A percentile compares a stretch with the other conserved stretches of the same genome.
Evolutionary conservation across 30 jellyfish, hydroid and myxozoan species (phyloP).

Genomic region (Turritopsis dohrnii): DNA sequence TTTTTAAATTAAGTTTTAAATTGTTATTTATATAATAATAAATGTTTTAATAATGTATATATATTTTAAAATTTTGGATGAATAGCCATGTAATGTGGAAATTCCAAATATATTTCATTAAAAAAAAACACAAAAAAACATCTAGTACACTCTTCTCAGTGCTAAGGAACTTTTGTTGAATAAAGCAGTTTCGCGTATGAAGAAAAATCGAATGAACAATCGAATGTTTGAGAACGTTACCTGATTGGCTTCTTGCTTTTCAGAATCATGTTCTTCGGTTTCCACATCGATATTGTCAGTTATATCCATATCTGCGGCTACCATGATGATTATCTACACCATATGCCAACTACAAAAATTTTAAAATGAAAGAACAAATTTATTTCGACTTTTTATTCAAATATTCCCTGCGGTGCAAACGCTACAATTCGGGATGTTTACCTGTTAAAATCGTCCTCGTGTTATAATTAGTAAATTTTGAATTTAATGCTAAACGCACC

Average conservation of each 20-base stretch:
- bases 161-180: no score
- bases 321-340: background rate
- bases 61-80: no score
- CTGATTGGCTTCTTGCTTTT: background rate
- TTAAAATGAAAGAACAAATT: background rate
- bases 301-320: background rate
- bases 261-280: background rate
- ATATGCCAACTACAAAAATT: background rate
- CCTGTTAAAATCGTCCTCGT: background rate
- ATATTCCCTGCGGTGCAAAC: slow-evolving; percentile 6
- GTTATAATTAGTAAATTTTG: slow-evolving; percentile 3
- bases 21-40: no score
- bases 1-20: no score
- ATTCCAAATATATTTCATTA: no score
- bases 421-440: slow-evolving; percentile 12
- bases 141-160: no score
- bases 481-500: background rate
- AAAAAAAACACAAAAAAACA: no score
- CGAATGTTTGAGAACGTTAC: background rate
- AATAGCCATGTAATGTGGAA: no score
- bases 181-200: no score
- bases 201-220: no score
- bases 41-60: no score
- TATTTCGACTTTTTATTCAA: background rate
- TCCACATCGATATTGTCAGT: background rate